Conservation (phyloP, 1,140 invertebrate genomes). For the Trichonephila inaurata region DNA sequence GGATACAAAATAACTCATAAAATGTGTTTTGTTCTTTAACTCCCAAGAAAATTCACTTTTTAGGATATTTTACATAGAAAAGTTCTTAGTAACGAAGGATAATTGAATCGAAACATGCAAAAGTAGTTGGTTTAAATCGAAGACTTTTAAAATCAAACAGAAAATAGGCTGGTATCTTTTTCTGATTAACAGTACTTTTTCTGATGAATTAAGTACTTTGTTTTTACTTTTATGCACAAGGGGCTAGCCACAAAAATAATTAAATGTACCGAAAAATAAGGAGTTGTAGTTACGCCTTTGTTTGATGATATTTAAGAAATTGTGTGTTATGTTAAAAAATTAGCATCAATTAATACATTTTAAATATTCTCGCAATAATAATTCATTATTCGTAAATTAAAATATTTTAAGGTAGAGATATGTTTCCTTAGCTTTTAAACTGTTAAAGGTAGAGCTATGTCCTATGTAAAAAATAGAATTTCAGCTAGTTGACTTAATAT, state of each 20-base stretch:
- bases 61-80: background rate
- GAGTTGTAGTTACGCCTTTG: background rate
- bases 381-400: too few relatives aligned
- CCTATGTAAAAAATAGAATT: too few relatives aligned
- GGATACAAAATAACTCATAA: background rate
- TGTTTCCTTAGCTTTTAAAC: too few relatives aligned
- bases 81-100: background rate
- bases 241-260: background rate
- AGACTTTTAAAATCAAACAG: background rate
- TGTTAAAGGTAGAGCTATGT: too few relatives aligned
- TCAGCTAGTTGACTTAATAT: too few relatives aligned
- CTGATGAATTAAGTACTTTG: slow-evolving; percentile 16
- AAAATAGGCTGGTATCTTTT: background rate
- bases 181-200: slow-evolving; percentile 26
- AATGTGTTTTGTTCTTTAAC: background rate
- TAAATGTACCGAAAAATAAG: background rate
- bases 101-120: background rate
- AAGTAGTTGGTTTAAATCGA: background rate
- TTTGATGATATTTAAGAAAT: background rate
- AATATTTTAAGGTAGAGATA: too few relatives aligned
- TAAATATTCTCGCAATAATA: too few relatives aligned
- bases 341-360: too few relatives aligned
- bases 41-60: background rate
- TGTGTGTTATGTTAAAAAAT: too few relatives aligned
- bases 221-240: background rate